phyloP scores from a whole-genome alignment of 2,797 vertebrate species.

The Taenioides sp. region DNA sequence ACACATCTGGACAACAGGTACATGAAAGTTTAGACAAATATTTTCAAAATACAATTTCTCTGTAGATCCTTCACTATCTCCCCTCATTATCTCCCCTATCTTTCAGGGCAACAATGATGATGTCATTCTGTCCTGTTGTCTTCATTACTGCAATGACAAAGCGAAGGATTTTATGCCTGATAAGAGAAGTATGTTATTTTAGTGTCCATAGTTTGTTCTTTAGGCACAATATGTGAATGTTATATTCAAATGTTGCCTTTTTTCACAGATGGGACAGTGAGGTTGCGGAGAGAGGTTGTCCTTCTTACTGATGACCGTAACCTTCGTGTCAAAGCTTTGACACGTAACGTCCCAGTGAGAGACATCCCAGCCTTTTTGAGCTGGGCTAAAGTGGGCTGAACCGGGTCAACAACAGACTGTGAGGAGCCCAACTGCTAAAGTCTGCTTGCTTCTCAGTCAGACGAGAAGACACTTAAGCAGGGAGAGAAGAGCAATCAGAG shows the following conservation, averaged over 20 bases:
- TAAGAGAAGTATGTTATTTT: slow-evolving; percentile 83
- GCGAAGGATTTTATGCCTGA: slow-evolving; percentile 95
- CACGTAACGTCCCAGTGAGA: slow-evolving; percentile 93
- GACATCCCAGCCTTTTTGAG: slow-evolving; percentile 95
- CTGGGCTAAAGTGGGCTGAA: slow-evolving; percentile 90
- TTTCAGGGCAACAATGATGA: slow-evolving; percentile 97
- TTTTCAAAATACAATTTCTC: background rate
- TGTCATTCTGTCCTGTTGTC: slow-evolving; percentile 95
- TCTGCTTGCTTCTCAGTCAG: slow-evolving; percentile 82
- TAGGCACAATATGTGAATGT: background rate
- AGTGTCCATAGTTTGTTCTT: background rate
- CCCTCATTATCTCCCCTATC: slow-evolving; percentile 14
- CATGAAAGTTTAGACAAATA: background rate
- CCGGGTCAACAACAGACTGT: slow-evolving; percentile 60
- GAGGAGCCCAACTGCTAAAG: slow-evolving; percentile 65
- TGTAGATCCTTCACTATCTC: slow-evolving; percentile 3
- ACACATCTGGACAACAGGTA: slow-evolving; percentile 96
- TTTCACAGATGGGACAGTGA: slow-evolving; percentile 85
- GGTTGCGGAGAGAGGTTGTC: slow-evolving; percentile 91
- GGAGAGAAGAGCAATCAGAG: slow-evolving; percentile 37
- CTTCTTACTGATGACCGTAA: slow-evolving; percentile 97
- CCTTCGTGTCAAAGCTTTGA: slow-evolving; percentile 95
- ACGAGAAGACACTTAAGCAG: slow-evolving; percentile 68
- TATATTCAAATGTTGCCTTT: background rate
- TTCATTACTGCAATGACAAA: slow-evolving; percentile 98